Evolutionary conservation across 1,140 invertebrate species (phyloP), one percentile per base, ranked within the genome.

Genomic region (Drosophila novamexicana): DNA sequence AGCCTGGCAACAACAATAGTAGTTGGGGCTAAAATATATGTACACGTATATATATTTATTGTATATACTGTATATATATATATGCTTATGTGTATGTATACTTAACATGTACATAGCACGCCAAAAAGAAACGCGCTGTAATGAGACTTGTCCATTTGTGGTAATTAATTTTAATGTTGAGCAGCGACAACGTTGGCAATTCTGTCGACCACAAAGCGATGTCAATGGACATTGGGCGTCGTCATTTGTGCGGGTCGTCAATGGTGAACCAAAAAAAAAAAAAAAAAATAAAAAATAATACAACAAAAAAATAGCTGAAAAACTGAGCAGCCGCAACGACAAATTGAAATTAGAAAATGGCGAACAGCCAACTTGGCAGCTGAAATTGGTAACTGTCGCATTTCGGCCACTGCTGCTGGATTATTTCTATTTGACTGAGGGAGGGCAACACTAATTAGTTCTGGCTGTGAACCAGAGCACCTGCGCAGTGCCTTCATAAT

Each of bases 161-260:
- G 84, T 89, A 89, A 89, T 89, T 89, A 81, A 89, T 89, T 89
- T 89, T 81, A 88, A 88, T 88, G 84, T 62, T 78, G 70, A 68
- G 42, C 71, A 63, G 47, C 61, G 70, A 64, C 54, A 58, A 54
- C 78, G 64, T 63, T 81, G 77, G 56, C 75, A 69, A 82, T 73
- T 66, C 47, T 40, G 61, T 54, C 52, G 53, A 47, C 59, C 67
- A 71, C 62, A 66, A 57, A 42, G 58, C 59, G 32, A 65, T 78
- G 75, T 75, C 75, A 78, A 75, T 75, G 59, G 54, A 69, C 56
- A 75, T 69, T 70, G 53, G 45, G 59, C 59, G 67, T 70, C 59
- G 66, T 75, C 57, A 66, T 72, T 72, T 73, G 63, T 67, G 32
- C 47, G 42, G 52, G 37, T 44, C 69, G 53, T 70, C 75, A 82